Conservation (phyloP, 1,140 invertebrate genomes). For the Trichonephila inaurata region DNA sequence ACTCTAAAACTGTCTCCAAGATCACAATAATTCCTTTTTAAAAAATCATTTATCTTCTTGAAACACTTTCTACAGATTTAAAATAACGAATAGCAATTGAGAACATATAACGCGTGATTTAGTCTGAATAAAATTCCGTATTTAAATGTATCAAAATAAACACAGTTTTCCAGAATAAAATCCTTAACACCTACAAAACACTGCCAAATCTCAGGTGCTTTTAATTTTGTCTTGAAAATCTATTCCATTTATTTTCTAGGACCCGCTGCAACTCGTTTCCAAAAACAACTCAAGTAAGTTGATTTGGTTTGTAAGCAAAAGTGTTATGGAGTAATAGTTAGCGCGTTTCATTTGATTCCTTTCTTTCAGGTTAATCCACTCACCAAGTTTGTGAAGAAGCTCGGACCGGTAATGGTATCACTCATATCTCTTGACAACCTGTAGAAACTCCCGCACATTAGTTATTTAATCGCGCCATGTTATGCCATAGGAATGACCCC, state of each 20-base stretch:
- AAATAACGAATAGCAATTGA: too few species aligned
- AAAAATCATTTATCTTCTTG: too few species aligned
- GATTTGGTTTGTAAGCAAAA: background rate
- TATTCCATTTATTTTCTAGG: background rate
- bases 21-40: too few species aligned
- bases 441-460: background rate
- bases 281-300: constrained; percentile 47
- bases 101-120: too few species aligned
- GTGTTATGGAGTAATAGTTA: background rate
- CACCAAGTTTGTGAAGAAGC: background rate
- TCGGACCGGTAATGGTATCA: background rate
- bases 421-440: background rate
- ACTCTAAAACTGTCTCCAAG: too few species aligned
- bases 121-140: too few species aligned
- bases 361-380: background rate
- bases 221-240: too few species aligned
- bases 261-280: background rate
- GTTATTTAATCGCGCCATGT: constrained; percentile 23
- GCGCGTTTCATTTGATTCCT: background rate
- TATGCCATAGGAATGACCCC: background rate
- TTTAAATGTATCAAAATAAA: too few species aligned
- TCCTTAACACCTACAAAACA: too few species aligned
- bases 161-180: too few species aligned
- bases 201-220: too few species aligned
- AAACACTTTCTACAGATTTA: too few species aligned